These are phyloP conservation scores for Ganaspis sp. DNA, from an alignment of 1,140 invertebrate genomes.

Conservation along the genomic window DNA sequence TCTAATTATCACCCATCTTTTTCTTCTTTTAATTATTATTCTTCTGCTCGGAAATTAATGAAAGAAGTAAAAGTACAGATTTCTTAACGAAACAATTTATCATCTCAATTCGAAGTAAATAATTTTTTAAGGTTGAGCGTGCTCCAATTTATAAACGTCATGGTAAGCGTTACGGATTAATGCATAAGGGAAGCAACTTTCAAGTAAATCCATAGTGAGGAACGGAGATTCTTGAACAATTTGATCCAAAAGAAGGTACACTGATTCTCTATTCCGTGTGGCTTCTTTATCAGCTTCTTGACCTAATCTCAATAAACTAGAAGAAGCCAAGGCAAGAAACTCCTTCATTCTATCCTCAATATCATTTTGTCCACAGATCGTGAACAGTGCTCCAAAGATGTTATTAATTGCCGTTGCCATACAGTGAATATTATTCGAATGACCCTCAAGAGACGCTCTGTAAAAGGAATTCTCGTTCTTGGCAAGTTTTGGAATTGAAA, in stretches of 20 bases:
- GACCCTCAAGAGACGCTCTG: conserved; percentile 93
- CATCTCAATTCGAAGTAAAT: neutral
- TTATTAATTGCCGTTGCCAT: conserved; percentile 97
- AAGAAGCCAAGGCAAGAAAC: conserved; percentile 97
- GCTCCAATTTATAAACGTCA: conserved; percentile 93
- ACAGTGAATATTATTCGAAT: conserved; percentile 98
- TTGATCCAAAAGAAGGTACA: conserved; percentile 95
- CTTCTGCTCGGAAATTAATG: neutral
- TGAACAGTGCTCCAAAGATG: conserved; percentile 97
- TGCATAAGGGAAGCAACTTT: conserved; percentile 98
- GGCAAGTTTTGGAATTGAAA: conserved; percentile 97
- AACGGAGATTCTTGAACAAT: conserved; percentile 99
- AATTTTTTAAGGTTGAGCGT: conserved; percentile 77
- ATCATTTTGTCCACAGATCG: conserved; percentile 95
- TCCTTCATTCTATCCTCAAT: conserved; percentile 99
- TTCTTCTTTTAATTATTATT: neutral
- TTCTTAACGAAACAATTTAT: neutral
- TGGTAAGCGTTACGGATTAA: conserved; percentile 97
- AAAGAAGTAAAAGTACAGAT: neutral
- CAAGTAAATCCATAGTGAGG: conserved; percentile 97
- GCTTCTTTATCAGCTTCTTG: conserved; percentile 97
- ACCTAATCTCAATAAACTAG: conserved; percentile 93
- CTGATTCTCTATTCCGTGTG: conserved; percentile 95
- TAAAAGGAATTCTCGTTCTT: conserved; percentile 93
- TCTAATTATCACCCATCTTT: neutral